These are phyloP conservation scores for Synaphobranchus kaupii DNA, from an alignment of 2,797 vertebrate species.

Conservation along the genomic window DNA sequence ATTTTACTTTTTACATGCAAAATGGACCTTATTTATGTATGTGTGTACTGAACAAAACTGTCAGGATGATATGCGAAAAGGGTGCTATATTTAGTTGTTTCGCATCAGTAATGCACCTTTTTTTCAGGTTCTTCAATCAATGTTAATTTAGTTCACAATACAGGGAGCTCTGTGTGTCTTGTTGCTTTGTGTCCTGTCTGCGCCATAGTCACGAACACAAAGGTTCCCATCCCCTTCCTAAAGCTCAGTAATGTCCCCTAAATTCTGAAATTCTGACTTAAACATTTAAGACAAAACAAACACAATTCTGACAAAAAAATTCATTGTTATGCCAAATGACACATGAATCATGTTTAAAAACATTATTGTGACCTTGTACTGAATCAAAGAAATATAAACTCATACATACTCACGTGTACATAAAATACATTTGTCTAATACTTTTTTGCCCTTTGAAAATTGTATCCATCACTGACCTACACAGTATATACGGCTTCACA, in stretches of 20 bases:
- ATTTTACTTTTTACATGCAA: not conserved
- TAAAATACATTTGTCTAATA: not conserved
- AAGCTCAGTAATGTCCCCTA: too few relatives aligned
- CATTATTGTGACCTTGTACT: not conserved
- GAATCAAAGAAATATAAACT: not conserved
- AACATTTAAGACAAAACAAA: not conserved
- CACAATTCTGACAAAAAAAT: not conserved
- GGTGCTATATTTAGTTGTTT: not conserved
- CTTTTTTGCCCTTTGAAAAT: not conserved
- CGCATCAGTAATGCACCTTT: not conserved
- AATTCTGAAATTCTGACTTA: slow-evolving; percentile 1
- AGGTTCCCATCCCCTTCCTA: not conserved
- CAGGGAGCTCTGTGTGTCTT: not conserved
- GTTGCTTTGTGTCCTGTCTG: not conserved
- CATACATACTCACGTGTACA: not conserved
- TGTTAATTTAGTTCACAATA: not conserved
- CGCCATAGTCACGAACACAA: not conserved
- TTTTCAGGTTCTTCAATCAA: not conserved
- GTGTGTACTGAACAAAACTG: too few relatives aligned
- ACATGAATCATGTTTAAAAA: too few relatives aligned
- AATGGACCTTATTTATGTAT: not conserved
- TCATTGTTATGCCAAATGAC: too few relatives aligned
- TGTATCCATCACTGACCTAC: too few relatives aligned
- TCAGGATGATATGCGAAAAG: not conserved
- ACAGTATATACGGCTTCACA: too few relatives aligned